phyloP scores from a whole-genome alignment of 2,797 vertebrate species.

The Anableps anableps region DNA sequence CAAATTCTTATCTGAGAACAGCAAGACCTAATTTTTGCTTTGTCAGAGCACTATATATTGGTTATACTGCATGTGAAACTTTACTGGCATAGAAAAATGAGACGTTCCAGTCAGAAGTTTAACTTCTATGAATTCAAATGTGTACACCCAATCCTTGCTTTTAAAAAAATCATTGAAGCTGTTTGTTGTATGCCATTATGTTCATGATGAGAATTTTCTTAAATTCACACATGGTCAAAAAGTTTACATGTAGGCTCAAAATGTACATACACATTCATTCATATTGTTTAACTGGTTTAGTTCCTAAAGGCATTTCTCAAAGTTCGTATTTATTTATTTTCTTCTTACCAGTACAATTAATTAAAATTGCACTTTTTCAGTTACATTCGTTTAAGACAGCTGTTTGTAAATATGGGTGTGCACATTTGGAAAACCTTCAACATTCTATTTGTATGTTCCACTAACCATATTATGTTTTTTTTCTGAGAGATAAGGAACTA shows the following conservation, averaged over 20 bases:
- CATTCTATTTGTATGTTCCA: not conserved
- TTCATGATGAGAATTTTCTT: no score
- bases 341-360: not conserved
- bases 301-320: not conserved
- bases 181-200: no score
- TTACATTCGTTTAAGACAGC: not conserved
- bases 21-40: not conserved
- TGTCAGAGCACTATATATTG: not conserved
- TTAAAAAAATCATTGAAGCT: no score
- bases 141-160: no score
- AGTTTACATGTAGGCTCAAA: not conserved
- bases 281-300: not conserved
- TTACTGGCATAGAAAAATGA: no score
- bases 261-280: not conserved
- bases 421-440: not conserved
- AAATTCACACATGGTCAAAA: no score
- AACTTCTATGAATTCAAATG: no score
- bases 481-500: not conserved
- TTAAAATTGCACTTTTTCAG: not conserved
- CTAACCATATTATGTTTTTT: not conserved
- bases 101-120: not conserved
- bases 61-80: no score
- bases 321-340: not conserved
- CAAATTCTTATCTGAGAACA: not conserved
- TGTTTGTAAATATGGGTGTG: not conserved